Evolutionary conservation across 2,797 vertebrate genomes (phyloP), one percentile per base, ranked within the genome.

Genomic region (Schizopygopsis pylzovi): DNA sequence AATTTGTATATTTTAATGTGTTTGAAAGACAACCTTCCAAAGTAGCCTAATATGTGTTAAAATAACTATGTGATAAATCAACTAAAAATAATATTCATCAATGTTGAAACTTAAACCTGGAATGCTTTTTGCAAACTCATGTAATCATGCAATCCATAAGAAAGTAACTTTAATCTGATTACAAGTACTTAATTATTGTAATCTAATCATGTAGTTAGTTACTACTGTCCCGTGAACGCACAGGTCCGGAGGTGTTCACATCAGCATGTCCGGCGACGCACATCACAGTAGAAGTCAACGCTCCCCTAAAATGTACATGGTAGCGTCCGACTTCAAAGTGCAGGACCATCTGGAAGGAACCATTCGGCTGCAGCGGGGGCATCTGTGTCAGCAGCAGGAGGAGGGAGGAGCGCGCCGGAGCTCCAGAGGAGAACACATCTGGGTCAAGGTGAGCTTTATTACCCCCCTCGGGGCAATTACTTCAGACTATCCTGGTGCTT

Each of bases 341-440:
- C 94, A 94, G 84, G 95, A 95, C 88, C 89, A 94, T 16, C 78
- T 95, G 94, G 95, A 96, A 5, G 94, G 94, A 33, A 89, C 93
- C 92, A 94, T 95, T 82, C 85, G 89, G 25, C 91, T 96, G n/a
- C 90, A 87, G 76, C 92, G 92, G 92, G 96, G 96, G 61, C 92
- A 90, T 56, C 83, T 96, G 16, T 96, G 96, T 85, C 91, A 88
- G 83, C 93, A 94, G 72, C 95, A 33, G 28, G 28, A 94, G 56
- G 94, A 95, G 0, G n/a, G 15, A 6, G 89, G 77, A 39, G 75
- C 20, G n/a, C 90, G 28, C 83, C 83, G 89, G 16, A 81, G 41
- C 16, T 68, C 59, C 4, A 86, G 75, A 49, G 90, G 77, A 12
- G 94, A 96, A 8, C 37, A 59, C 16, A 56, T 90, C 0, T 95